Percentiles rank a stretch among this genome's conserved stretches.
phyloP scores from a whole-genome alignment of 2,113 vertebrate species.

The Pelobates fuscus region DNA sequence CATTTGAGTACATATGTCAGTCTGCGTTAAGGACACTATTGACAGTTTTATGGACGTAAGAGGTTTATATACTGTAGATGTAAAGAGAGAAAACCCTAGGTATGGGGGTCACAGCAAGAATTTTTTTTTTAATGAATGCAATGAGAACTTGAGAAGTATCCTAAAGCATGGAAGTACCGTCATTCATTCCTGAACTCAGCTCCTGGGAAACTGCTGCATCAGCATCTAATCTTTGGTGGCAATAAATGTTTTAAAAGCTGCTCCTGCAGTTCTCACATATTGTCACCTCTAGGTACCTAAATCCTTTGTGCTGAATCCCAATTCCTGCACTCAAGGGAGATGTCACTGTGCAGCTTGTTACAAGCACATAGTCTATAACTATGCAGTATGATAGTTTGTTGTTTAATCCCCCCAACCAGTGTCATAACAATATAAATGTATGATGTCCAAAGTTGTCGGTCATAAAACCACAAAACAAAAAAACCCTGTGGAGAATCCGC shows the following conservation, averaged over 20 bases:
- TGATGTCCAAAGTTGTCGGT: too few species aligned
- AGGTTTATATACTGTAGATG: too few species aligned
- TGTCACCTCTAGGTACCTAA: constrained; percentile 60
- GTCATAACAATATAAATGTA: too few species aligned
- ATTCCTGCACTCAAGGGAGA: constrained; percentile 59
- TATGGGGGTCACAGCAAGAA: constrained; percentile 1
- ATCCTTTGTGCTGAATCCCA: constrained; percentile 65
- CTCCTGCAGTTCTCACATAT: constrained; percentile 47
- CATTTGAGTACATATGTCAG: too few species aligned
- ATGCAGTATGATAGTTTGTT: too few species aligned
- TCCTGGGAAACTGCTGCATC: constrained; percentile 53
- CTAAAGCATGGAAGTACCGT: constrained; percentile 60
- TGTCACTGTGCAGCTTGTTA: constrained; percentile 35
- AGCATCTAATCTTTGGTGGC: constrained; percentile 54
- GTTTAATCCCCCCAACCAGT: too few species aligned
- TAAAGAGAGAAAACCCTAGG: not conserved
- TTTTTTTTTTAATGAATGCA: too few species aligned
- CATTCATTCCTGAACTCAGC: constrained; percentile 59
- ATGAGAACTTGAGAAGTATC: too few species aligned
- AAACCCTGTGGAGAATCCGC: too few species aligned
- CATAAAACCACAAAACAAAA: too few species aligned
- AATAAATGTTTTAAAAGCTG: constrained; percentile 63
- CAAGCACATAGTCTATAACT: not conserved
- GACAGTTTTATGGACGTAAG: too few species aligned
- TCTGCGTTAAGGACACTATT: too few species aligned